Evolutionary conservation across 2,797 vertebrate species (phyloP).

Genomic region (Streptopelia turtur): DNA sequence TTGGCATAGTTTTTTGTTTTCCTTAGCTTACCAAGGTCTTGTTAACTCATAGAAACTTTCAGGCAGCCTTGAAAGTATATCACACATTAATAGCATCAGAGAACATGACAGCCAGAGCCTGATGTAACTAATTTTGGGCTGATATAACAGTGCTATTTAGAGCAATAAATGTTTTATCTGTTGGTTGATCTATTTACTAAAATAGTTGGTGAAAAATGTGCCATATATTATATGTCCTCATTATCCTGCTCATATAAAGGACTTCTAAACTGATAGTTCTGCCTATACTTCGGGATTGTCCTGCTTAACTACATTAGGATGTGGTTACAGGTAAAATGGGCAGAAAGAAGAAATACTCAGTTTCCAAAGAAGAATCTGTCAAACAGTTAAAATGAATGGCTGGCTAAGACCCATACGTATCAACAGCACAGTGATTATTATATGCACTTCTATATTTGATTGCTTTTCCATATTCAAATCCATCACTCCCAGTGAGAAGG

Average conservation of each 20-base stretch:
- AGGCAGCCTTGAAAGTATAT: slow-evolving; percentile 36
- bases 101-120: slow-evolving; percentile 13
- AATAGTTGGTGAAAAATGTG: not conserved
- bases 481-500: not conserved
- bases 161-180: slow-evolving; percentile 33
- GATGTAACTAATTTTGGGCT: slow-evolving; percentile 52
- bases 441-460: not conserved
- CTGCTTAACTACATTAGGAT: not conserved
- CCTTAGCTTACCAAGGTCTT: not conserved
- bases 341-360: not conserved
- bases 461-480: not conserved
- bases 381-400: not conserved
- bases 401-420: not conserved
- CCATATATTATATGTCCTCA: not conserved
- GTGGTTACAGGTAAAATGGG: not conserved
- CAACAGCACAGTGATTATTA: not conserved
- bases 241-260: not conserved
- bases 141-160: slow-evolving; percentile 7
- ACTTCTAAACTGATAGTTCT: not conserved
- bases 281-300: not conserved
- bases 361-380: not conserved
- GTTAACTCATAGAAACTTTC: slow-evolving; percentile 23
- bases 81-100: not conserved
- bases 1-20: not conserved
- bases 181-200: slow-evolving; percentile 40